A percentile compares a stretch with the other conserved stretches of the same genome.
Evolutionary conservation across 2,113 vertebrate genomes (phyloP).

Genomic region (Pterophyllum scalare): DNA sequence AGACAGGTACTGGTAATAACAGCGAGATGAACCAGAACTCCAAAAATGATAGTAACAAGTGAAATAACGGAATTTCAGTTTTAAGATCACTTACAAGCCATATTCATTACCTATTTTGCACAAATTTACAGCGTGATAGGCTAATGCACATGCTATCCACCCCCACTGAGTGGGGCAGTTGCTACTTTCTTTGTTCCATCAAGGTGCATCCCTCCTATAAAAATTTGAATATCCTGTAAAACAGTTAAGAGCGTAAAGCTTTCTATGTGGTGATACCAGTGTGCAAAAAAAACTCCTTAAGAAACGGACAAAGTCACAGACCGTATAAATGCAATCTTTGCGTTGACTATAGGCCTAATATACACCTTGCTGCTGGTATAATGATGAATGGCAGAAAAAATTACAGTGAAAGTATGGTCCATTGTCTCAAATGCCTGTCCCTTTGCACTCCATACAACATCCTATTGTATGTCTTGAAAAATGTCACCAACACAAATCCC

Average conservation of each 20-base stretch:
- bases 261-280: too few species aligned
- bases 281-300: neutral
- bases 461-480: neutral
- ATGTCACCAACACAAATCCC: constrained; percentile 2
- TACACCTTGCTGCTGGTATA: neutral
- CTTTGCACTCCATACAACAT: neutral
- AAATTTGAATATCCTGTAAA: neutral
- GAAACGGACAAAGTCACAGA: neutral
- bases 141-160: too few species aligned
- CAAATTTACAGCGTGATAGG: neutral
- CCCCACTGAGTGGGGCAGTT: neutral
- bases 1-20: neutral
- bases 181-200: neutral
- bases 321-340: neutral
- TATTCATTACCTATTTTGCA: neutral
- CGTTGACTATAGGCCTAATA: neutral
- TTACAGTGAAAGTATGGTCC: neutral
- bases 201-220: neutral
- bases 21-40: neutral
- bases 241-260: neutral
- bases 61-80: neutral
- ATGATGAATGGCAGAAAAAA: neutral
- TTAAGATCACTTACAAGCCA: neutral
- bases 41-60: neutral
- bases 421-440: neutral